Conservation (phyloP, 2,113 vertebrate genomes). For the Prionailurus viverrinus region DNA sequence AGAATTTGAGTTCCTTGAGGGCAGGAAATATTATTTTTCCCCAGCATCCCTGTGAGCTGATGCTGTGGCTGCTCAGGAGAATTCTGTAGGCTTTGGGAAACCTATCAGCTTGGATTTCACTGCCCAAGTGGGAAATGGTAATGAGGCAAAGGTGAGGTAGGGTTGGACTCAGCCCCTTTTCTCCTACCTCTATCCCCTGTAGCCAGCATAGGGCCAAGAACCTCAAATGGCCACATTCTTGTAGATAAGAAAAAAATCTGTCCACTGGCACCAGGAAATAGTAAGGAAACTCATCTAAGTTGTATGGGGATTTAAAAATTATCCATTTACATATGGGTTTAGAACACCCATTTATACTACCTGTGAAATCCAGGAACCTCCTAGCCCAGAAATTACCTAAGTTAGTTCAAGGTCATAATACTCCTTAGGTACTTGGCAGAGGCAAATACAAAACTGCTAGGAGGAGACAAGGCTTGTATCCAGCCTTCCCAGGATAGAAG, state of each 20-base stretch:
- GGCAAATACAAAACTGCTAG: background rate
- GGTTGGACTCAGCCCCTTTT: background rate
- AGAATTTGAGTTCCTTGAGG: background rate
- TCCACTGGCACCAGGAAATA: background rate
- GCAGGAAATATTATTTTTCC: background rate
- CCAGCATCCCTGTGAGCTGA: background rate
- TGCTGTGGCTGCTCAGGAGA: background rate
- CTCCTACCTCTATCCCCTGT: background rate
- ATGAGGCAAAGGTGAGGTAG: background rate
- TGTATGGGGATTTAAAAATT: slow-evolving; percentile 27
- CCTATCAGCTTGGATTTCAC: background rate
- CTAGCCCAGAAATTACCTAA: slow-evolving; percentile 16
- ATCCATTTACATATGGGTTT: background rate
- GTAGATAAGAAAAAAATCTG: background rate
- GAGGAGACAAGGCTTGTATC: background rate
- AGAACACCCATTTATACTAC: background rate
- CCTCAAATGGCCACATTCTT: background rate
- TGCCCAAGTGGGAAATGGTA: background rate
- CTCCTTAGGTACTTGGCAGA: background rate
- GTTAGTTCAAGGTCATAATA: slow-evolving; percentile 23
- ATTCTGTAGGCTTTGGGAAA: background rate
- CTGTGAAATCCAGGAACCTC: background rate
- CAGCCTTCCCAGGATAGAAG: background rate
- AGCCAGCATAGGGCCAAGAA: background rate
- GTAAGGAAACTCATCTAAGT: background rate